Conservation (phyloP, 2,888 invertebrate species). For the Orchestes rusci region DNA sequence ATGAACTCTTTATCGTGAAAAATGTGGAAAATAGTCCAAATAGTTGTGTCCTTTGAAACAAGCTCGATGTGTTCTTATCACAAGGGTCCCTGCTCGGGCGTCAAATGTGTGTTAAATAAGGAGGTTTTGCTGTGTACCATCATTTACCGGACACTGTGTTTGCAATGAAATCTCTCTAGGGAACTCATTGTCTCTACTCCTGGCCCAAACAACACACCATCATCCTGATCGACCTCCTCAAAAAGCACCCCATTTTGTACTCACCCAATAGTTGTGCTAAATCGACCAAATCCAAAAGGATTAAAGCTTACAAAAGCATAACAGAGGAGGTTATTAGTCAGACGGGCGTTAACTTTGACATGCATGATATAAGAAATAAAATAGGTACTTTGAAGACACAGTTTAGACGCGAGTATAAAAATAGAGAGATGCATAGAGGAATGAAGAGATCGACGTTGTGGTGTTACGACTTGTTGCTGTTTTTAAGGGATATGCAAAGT, state of each 20-base stretch:
- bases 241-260: slow-evolving; percentile 29
- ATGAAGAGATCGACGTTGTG: slow-evolving; percentile 23
- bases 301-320: slow-evolving; percentile 25
- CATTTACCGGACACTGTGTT: no score
- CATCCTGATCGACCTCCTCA: slow-evolving; percentile 28
- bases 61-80: no score
- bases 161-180: no score
- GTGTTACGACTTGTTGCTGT: slow-evolving; percentile 30
- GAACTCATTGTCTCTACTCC: no score
- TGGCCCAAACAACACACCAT: slow-evolving; percentile 30
- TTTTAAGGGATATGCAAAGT: slow-evolving; percentile 22
- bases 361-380: slow-evolving; percentile 26
- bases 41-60: no score
- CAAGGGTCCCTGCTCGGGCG: no score
- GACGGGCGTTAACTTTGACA: slow-evolving; percentile 26
- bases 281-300: slow-evolving; percentile 20
- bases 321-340: slow-evolving; percentile 23
- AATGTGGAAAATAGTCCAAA: no score
- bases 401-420: slow-evolving; percentile 26
- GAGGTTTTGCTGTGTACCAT: no score
- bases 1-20: no score
- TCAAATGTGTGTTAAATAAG: no score
- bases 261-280: not conserved
- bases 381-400: slow-evolving; percentile 27
- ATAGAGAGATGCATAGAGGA: slow-evolving; percentile 16